Evolutionary conservation across 35 echinoderm and acorn worm species (phyloP), one percentile per base, ranked within the genome.

Genomic region (Anneissia japonica): DNA sequence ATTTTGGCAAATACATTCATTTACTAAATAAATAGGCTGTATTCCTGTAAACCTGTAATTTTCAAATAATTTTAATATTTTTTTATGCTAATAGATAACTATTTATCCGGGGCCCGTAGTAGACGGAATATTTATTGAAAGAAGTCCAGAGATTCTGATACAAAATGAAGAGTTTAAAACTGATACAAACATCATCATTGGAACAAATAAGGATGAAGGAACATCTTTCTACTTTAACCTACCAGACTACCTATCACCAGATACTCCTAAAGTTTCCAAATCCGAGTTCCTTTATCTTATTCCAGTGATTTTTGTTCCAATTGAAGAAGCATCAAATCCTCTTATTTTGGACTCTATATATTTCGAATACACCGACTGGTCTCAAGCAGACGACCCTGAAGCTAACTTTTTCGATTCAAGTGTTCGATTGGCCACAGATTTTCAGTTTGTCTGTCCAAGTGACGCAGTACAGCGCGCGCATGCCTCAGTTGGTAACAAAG

Each of bases 311-410:
- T 23, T 75, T 83, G 38, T 86, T 11, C 41, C 16, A 38, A 38
- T 23, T 30, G 30, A 83, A 46, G 75, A 75, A n/a, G 72, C 56
- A 26, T n/a, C 77, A 32, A 85, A 46, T 79, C 41, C 39, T 46
- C 23, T 41, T 11, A 32, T 91, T 35, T 29, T 39, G 31, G 75
- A 90, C n/a, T 91, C 91, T 1, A 84, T 93, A 4, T 85, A 90
- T 77, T 75, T 86, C 19, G 38, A 87, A 16, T 97, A 97, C 87
- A 80, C 87, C 21, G 88, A 90, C 31, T 90, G 88, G 87, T 79
- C 80, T 14, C 31, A 73, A 36, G 88, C 90, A 19, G 94, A 90
- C 46, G 72, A 90, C 32, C 80, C 85, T 0, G 46, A 87, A 23
- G 84, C 91, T 4, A 87, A 93, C 35, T 97, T 87, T 46, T 89